These are phyloP conservation scores for Apocheima hispidaria DNA, from an alignment of 2,888 invertebrate genomes.

Conservation along the genomic window DNA sequence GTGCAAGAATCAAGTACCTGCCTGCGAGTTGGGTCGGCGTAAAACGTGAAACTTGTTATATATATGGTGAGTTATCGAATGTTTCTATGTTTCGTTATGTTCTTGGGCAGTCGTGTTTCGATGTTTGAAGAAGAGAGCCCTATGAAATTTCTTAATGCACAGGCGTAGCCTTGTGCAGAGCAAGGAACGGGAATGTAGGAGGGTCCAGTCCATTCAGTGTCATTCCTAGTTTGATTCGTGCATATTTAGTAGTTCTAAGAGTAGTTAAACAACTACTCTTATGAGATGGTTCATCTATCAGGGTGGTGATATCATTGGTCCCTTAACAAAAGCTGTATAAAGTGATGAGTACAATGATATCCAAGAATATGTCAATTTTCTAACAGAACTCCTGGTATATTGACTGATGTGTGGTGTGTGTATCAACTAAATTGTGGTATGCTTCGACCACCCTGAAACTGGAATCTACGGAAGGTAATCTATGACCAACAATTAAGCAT, in stretches of 20 bases:
- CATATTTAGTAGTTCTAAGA: neutral
- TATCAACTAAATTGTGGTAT: too few relatives aligned
- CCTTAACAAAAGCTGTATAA: too few relatives aligned
- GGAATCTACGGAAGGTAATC: neutral
- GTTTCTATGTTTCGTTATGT: slow-evolving; percentile 22
- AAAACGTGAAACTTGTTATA: slow-evolving; percentile 63
- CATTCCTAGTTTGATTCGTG: neutral
- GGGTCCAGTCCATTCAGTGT: neutral
- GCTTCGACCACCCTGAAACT: too few relatives aligned
- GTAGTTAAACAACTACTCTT: too few relatives aligned
- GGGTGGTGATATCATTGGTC: too few relatives aligned
- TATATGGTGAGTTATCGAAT: slow-evolving; percentile 68
- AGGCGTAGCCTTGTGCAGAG: neutral
- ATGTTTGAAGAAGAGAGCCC: neutral
- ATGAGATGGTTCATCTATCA: too few relatives aligned
- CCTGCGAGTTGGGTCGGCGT: slow-evolving; percentile 51
- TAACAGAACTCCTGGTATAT: too few relatives aligned
- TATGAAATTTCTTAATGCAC: neutral
- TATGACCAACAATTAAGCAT: neutral
- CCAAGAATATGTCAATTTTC: too few relatives aligned
- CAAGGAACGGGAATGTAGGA: too few relatives aligned
- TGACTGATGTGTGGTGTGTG: too few relatives aligned
- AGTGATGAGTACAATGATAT: too few relatives aligned
- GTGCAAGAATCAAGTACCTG: slow-evolving; percentile 51
- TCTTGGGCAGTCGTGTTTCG: neutral